Conservation (phyloP, 2,888 invertebrate species). For the Yponomeuta malinellus region DNA sequence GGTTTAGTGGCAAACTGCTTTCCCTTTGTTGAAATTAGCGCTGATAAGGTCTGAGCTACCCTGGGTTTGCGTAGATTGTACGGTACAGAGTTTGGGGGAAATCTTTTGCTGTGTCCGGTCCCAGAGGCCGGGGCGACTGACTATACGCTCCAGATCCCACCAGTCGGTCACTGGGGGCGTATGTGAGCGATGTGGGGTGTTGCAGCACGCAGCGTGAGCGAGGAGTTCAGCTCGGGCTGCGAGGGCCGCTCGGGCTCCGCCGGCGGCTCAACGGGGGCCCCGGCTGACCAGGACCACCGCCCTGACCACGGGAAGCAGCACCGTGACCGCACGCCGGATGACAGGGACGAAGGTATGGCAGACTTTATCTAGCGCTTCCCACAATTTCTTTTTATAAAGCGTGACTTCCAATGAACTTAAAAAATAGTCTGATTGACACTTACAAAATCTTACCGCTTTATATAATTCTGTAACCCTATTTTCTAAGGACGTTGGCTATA, state of each 20-base stretch:
- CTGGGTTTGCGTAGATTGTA: too few relatives aligned
- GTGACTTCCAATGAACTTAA: too few relatives aligned
- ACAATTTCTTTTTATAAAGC: neutral
- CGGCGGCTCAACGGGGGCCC: conserved; percentile 70
- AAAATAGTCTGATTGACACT: too few relatives aligned
- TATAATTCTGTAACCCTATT: too few relatives aligned
- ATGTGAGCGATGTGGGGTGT: conserved; percentile 59
- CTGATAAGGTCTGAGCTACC: too few relatives aligned
- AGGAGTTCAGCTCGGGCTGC: conserved; percentile 96
- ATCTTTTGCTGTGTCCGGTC: neutral
- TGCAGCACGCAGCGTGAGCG: conserved; percentile 95
- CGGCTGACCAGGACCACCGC: conserved; percentile 67
- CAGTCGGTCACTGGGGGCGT: conserved; percentile 36
- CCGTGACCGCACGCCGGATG: conserved; percentile 89
- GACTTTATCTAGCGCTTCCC: neutral
- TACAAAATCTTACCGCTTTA: too few relatives aligned
- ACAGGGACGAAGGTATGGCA: conserved; percentile 91
- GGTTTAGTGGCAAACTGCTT: too few relatives aligned
- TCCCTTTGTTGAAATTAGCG: too few relatives aligned
- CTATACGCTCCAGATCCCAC: neutral
- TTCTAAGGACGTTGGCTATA: too few relatives aligned
- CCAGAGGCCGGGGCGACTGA: neutral
- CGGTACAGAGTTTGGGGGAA: too few relatives aligned
- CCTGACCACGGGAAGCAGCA: conserved; percentile 68
- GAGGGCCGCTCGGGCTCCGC: conserved; percentile 94